Base-by-base conservation (phyloP, 1,140 invertebrate species). In the Ceratina australensis region DNA sequence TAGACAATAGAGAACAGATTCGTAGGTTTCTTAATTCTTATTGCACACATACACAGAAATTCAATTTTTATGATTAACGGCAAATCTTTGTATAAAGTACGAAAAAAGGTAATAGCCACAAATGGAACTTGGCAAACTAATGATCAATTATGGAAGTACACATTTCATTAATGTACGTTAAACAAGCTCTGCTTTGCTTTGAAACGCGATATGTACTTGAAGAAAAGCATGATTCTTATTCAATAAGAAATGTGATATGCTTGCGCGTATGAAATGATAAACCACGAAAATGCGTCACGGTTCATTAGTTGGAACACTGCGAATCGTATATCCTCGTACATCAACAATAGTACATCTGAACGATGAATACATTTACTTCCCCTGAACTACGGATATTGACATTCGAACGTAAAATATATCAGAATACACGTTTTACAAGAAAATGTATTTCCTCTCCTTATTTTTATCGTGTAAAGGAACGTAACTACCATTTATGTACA, bases 171-270 rank as follows among this genome's bases (percentile, higher is more conserved):
- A 33, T 10, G 12, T 0, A 12, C 13, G 4, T 1, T 28, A 15
- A 28, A 15, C 4, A 22, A 0, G 13, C 33, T 10, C 8, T 8
- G 0, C 0, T 20, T 16, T 8, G n/a, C 13, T 28, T 63, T 60
- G 59, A 42, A 64, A 73, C 16, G 2, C 1, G 49, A 73, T 22
- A n/a, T n/a, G n/a, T n/a, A 5, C 61, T 13, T 0, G 13, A 12
- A 8, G 8, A 28, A 57, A 26, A 66, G 12, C 26, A 47, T 10
- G 47, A 18, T 13, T 16, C 22, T 33, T 15, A 26, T 16, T 47
- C 15, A 15, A 57, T 57, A 12, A 18, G 60, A 73, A 74, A 66
- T 15, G 5, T 8, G 33, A 74, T 66, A 74, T 16, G 50, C 47
- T 74, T 63, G 33, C 50, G 33, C 50, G 20, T 15, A 10, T n/a